A percentile compares a stretch with the other conserved stretches of the same genome.
phyloP scores from a whole-genome alignment of 2,888 invertebrate genomes.

The Tupiocoris notatus region DNA sequence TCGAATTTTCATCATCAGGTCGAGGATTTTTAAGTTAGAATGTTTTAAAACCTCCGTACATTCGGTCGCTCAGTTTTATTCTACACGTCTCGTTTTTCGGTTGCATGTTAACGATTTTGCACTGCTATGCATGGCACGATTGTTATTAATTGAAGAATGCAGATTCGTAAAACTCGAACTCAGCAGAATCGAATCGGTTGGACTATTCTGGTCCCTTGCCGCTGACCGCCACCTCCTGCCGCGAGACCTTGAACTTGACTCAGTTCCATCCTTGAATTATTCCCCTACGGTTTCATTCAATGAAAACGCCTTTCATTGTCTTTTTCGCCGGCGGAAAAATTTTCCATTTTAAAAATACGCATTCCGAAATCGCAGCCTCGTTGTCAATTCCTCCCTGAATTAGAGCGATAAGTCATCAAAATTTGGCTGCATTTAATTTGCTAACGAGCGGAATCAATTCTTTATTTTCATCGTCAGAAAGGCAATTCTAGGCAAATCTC shows the following conservation, averaged over 20 bases:
- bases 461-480: too few relatives aligned
- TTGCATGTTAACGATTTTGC: background rate
- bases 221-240: background rate
- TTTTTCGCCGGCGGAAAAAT: background rate
- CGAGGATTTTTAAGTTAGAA: too few relatives aligned
- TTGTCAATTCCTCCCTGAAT: too few relatives aligned
- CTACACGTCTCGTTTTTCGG: background rate
- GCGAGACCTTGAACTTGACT: background rate
- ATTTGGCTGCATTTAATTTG: too few relatives aligned
- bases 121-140: background rate
- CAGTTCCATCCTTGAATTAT: background rate
- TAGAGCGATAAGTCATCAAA: too few relatives aligned
- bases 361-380: too few relatives aligned
- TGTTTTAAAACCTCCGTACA: too few relatives aligned
- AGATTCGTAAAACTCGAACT: background rate
- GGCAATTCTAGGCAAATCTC: too few relatives aligned
- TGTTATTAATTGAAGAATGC: background rate
- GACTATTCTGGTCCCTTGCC: background rate
- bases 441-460: too few relatives aligned
- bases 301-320: background rate
- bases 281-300: background rate
- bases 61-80: too few relatives aligned
- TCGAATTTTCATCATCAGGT: too few relatives aligned
- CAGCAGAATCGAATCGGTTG: background rate
- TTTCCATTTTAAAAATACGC: too few relatives aligned